phyloP scores from a whole-genome alignment of 2,113 vertebrate genomes.

The Redunca redunca region DNA sequence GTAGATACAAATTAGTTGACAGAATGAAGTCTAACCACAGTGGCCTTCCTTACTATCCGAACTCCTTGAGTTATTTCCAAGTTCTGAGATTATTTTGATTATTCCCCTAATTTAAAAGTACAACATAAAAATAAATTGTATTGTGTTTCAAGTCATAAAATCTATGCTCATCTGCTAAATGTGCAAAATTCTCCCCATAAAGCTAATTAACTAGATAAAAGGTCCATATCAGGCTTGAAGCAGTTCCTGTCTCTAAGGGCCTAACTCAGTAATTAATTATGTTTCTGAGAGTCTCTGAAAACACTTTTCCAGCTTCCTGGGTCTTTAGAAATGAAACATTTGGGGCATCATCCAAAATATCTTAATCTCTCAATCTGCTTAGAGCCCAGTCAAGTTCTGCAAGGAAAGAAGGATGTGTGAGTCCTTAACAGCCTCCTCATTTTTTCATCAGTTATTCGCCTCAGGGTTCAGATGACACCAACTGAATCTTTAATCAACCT shows the following conservation, averaged over 20 bases:
- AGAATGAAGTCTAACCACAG: conserved; percentile 31
- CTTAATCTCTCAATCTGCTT: conserved; percentile 73
- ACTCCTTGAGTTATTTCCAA: conserved; percentile 50
- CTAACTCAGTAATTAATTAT: conserved; percentile 76
- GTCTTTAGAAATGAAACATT: conserved; percentile 69
- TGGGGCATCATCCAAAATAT: conserved; percentile 70
- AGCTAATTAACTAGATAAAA: conserved; percentile 75
- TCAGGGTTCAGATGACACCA: not conserved
- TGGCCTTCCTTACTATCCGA: conserved; percentile 63
- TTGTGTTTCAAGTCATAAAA: conserved; percentile 71
- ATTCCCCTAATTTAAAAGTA: conserved; percentile 47
- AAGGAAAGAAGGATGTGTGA: conserved; percentile 20
- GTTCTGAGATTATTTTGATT: conserved; percentile 60
- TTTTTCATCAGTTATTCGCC: conserved; percentile 62
- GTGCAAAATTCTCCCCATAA: conserved; percentile 62
- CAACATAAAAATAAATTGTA: conserved; percentile 68
- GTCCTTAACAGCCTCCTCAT: not conserved
- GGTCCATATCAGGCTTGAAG: conserved; percentile 76
- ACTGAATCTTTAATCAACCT: not conserved
- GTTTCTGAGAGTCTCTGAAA: conserved; percentile 73
- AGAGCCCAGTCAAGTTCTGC: conserved; percentile 54
- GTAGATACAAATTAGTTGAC: conserved; percentile 51
- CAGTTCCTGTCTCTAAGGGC: conserved; percentile 73
- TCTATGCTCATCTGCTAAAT: conserved; percentile 65
- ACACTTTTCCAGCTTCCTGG: conserved; percentile 67